Conservation (phyloP, 2,888 invertebrate species). For the Tridacna gigas region DNA sequence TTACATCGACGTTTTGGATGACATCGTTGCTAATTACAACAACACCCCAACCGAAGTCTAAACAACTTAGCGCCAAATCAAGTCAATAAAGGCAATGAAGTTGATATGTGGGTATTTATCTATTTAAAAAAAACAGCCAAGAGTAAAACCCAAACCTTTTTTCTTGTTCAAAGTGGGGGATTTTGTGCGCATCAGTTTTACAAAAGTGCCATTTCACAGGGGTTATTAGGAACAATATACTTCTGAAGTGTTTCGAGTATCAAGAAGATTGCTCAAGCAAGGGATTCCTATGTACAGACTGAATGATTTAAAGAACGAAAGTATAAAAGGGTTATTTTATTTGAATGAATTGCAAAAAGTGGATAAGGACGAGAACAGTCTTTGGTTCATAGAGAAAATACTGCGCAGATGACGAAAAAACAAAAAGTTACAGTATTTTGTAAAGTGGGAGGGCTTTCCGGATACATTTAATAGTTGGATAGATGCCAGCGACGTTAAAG, state of each 20-base stretch:
- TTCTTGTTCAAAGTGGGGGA: slow-evolving; percentile 33
- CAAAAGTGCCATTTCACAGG: slow-evolving; percentile 25
- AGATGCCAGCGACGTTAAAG: slow-evolving; percentile 48
- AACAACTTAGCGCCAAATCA: slow-evolving; percentile 36
- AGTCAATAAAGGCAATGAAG: slow-evolving; percentile 37
- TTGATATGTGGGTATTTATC: slow-evolving; percentile 45
- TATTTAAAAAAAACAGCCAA: slow-evolving; percentile 32
- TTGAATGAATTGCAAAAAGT: slow-evolving; percentile 46
- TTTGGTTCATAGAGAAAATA: slow-evolving; percentile 48
- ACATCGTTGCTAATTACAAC: slow-evolving; percentile 28
- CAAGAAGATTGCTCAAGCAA: slow-evolving; percentile 30
- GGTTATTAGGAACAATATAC: slow-evolving; percentile 46
- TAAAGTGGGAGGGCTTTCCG: slow-evolving; percentile 53
- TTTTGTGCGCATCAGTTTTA: slow-evolving; percentile 39
- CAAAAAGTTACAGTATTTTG: slow-evolving; percentile 42
- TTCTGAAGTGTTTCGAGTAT: slow-evolving; percentile 46
- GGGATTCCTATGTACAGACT: slow-evolving; percentile 42
- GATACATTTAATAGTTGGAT: slow-evolving; percentile 55
- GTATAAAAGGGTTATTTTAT: slow-evolving; percentile 44
- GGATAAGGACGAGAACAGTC: slow-evolving; percentile 50
- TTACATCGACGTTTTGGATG: slow-evolving; percentile 16
- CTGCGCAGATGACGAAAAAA: slow-evolving; percentile 42
- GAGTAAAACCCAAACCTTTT: slow-evolving; percentile 23
- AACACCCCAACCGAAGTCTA: slow-evolving; percentile 35
- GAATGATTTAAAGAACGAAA: slow-evolving; percentile 38